Conservation (phyloP, 2,888 invertebrate species). For the Pristionchus mayeri region DNA sequence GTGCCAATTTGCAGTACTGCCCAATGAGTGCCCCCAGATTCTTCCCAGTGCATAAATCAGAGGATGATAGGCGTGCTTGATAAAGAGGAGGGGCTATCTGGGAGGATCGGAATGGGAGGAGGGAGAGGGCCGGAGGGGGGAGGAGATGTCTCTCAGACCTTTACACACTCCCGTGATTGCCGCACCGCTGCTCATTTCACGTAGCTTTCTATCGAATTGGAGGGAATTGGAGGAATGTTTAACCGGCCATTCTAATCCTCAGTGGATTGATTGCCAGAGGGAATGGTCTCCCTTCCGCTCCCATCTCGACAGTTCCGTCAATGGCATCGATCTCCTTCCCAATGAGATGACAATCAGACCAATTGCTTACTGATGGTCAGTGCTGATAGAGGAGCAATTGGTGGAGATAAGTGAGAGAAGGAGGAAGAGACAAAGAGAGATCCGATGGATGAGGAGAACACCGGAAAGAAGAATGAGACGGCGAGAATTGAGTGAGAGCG, state of each 20-base stretch:
- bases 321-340: not conserved
- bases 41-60: conserved; percentile 30
- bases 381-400: conserved; percentile 31
- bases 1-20: conserved; percentile 20
- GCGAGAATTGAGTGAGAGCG: not conserved
- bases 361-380: conserved; percentile 37
- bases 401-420: conserved; percentile 13
- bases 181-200: conserved; percentile 26
- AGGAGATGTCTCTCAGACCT: conserved; percentile 25
- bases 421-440: not conserved
- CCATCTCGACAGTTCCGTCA: not conserved
- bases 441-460: not conserved
- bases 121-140: not conserved
- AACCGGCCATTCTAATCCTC: too few species aligned
- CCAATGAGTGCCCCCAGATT: not conserved
- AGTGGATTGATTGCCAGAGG: not conserved
- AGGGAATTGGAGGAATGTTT: not conserved
- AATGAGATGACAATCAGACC: conserved; percentile 2
- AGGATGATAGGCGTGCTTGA: conserved; percentile 13
- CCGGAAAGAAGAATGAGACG: not conserved
- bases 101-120: not conserved
- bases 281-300: not conserved
- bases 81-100: not conserved
- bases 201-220: not conserved
- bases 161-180: conserved; percentile 36